phyloP scores from a whole-genome alignment of 2,888 invertebrate species.

The Caradrina clavipalpis region DNA sequence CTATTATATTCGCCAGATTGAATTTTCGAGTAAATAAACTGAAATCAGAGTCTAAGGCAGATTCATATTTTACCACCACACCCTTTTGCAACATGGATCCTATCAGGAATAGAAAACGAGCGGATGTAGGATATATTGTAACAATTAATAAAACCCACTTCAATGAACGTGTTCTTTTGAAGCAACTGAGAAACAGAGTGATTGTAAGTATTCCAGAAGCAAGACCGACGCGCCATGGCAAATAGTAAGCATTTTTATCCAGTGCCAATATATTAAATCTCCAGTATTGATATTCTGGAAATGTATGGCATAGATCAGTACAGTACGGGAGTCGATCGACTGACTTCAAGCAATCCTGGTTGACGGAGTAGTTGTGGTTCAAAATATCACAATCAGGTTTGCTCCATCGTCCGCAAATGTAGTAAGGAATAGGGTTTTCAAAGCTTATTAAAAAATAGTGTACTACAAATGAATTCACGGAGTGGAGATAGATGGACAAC shows the following conservation, averaged over 20 bases:
- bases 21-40: constrained; percentile 66
- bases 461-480: constrained; percentile 72
- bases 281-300: constrained; percentile 84
- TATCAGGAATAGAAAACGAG: constrained; percentile 73
- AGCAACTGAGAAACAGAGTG: constrained; percentile 74
- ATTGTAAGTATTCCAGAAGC: constrained; percentile 74
- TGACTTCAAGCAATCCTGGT: constrained; percentile 77
- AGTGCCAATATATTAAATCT: constrained; percentile 68
- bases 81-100: constrained; percentile 85
- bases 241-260: constrained; percentile 45
- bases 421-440: constrained; percentile 81
- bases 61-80: constrained; percentile 74
- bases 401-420: constrained; percentile 79
- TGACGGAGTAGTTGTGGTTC: constrained; percentile 76
- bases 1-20: constrained; percentile 66
- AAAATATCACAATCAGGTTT: constrained; percentile 74
- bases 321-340: constrained; percentile 70
- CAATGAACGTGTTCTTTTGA: constrained; percentile 73
- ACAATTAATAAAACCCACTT: constrained; percentile 69
- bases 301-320: constrained; percentile 71
- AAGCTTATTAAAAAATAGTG: constrained; percentile 85
- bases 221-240: constrained; percentile 82
- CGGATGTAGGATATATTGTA: constrained; percentile 70
- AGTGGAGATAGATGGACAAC: constrained; percentile 73
- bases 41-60: constrained; percentile 78